Conservation (phyloP, 2,888 invertebrate genomes). For the Archaeoteleia sp. region DNA sequence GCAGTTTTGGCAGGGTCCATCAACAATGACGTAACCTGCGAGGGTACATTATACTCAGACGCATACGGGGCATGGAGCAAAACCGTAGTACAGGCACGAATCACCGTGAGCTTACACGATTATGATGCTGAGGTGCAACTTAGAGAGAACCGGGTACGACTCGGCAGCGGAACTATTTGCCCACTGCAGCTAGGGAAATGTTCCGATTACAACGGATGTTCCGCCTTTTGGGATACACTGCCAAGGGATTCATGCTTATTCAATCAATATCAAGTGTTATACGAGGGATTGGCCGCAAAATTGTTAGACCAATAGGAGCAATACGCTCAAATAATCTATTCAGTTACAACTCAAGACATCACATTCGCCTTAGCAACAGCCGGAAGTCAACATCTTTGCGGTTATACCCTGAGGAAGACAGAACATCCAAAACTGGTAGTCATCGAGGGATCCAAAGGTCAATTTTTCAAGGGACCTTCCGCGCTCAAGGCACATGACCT, state of each 20-base stretch:
- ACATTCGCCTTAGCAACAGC: conserved; percentile 28
- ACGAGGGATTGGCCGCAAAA: conserved; percentile 7
- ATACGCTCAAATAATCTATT: conserved; percentile 8
- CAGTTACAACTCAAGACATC: not conserved
- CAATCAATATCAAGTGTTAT: conserved; percentile 24
- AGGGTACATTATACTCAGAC: conserved; percentile 35
- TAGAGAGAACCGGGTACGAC: not conserved
- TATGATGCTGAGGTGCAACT: not conserved
- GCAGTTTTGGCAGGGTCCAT: conserved; percentile 12
- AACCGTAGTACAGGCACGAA: conserved; percentile 20
- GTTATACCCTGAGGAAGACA: conserved; percentile 15
- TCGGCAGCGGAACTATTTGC: not conserved
- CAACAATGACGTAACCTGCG: conserved; percentile 17
- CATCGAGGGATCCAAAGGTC: too few relatives aligned
- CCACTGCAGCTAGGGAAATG: not conserved
- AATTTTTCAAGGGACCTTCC: too few relatives aligned
- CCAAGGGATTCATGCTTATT: conserved; percentile 26
- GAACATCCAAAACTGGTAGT: not conserved
- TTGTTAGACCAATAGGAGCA: too few relatives aligned
- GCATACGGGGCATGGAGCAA: conserved; percentile 28
- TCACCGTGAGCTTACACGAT: not conserved
- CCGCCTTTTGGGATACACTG: conserved; percentile 13
- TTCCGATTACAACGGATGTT: conserved; percentile 15
- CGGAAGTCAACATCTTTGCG: too few relatives aligned
- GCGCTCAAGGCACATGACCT: not conserved